phyloP scores from a whole-genome alignment of 2,797 vertebrate genomes.

The Corythornis leucogaster region DNA sequence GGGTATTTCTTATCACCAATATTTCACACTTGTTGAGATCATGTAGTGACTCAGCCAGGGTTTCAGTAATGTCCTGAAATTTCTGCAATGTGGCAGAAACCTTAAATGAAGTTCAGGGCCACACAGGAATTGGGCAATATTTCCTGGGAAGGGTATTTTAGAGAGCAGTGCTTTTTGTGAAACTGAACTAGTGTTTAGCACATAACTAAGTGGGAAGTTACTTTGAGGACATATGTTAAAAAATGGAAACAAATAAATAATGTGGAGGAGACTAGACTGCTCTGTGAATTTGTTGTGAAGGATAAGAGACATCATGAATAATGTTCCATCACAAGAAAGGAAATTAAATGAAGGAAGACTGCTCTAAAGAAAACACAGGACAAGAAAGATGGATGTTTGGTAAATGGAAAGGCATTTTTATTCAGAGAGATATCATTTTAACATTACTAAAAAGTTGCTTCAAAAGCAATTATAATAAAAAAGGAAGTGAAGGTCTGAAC shows the following conservation, averaged over 20 bases:
- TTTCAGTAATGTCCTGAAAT: neutral
- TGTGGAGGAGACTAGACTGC: neutral
- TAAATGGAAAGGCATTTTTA: neutral
- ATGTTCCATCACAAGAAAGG: neutral
- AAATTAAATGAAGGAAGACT: neutral
- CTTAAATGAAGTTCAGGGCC: neutral
- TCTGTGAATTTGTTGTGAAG: neutral
- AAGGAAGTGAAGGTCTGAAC: neutral
- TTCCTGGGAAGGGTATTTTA: neutral
- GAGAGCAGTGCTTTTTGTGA: neutral
- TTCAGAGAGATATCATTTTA: neutral
- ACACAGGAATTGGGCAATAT: neutral
- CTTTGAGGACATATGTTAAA: neutral
- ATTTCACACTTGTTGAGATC: neutral
- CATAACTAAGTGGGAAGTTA: neutral
- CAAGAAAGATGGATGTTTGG: neutral
- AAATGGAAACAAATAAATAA: slow-evolving; percentile 4
- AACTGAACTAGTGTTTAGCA: neutral
- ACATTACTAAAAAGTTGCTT: neutral
- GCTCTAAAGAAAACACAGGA: neutral
- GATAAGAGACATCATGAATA: neutral
- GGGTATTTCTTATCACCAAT: neutral
- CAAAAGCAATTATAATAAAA: neutral
- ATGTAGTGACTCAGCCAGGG: neutral
- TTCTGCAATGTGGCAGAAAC: neutral